A percentile compares a stretch with the other conserved stretches of the same genome.
Evolutionary conservation across 1,140 invertebrate genomes (phyloP).

Genomic region (Pomacea maculata): DNA sequence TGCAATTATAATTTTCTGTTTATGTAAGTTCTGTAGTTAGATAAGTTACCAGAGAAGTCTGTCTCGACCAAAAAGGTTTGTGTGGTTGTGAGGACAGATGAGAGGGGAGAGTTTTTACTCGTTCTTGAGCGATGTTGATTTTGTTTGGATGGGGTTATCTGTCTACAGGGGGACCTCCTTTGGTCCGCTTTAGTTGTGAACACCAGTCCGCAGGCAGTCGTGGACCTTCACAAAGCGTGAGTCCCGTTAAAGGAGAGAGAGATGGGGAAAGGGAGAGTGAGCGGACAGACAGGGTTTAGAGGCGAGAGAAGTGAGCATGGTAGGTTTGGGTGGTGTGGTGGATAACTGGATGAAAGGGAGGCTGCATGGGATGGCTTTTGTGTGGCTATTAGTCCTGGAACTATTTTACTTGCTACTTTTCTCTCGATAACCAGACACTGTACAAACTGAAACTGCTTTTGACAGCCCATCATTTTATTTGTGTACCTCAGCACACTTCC

Average conservation of each 20-base stretch:
- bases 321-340: neutral
- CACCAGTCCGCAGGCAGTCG: conserved; percentile 76
- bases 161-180: conserved; percentile 70
- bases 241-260: conserved; percentile 6
- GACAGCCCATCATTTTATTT: too few relatives aligned
- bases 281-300: neutral
- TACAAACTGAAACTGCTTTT: too few relatives aligned
- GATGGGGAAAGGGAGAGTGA: neutral
- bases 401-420: neutral
- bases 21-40: too few relatives aligned
- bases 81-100: too few relatives aligned
- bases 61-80: too few relatives aligned
- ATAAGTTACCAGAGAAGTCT: too few relatives aligned
- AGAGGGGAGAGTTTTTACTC: too few relatives aligned
- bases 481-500: neutral
- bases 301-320: neutral
- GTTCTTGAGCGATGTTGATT: neutral
- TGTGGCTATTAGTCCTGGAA: neutral
- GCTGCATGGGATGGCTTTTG: neutral
- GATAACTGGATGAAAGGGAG: neutral
- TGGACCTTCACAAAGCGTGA: conserved; percentile 79
- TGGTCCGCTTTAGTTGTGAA: conserved; percentile 83
- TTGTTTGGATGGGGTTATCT: neutral
- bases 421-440: too few relatives aligned
- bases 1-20: too few relatives aligned